Evolutionary conservation across 53 echinoderm and acorn worm species (phyloP).

Genomic region (Astropecten irregularis): DNA sequence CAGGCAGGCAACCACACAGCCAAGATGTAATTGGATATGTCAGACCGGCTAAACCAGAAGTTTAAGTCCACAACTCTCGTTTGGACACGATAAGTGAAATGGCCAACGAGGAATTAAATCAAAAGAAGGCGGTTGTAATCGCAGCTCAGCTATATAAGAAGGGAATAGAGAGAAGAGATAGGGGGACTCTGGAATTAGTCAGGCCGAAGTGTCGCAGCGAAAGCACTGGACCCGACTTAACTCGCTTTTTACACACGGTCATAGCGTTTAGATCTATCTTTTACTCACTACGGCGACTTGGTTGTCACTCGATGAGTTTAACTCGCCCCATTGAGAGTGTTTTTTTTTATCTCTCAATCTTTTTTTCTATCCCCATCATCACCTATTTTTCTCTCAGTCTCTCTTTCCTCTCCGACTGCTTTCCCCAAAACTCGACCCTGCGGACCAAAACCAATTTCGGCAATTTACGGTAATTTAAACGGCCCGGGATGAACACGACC

Average conservation of each 20-base stretch:
- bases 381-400: no score
- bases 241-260: conserved; percentile 32
- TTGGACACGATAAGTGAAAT: conserved; percentile 16
- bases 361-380: no score
- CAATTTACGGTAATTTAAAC: conserved; percentile 57
- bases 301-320: conserved; percentile 11
- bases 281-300: background rate
- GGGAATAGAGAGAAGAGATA: no score
- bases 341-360: conserved; percentile 17
- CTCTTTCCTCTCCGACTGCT: background rate
- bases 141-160: conserved; percentile 17
- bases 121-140: conserved; percentile 19
- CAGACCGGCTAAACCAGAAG: background rate
- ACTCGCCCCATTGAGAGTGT: background rate
- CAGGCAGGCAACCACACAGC: background rate
- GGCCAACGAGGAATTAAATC: conserved; percentile 22
- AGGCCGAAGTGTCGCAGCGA: conserved; percentile 1
- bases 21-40: conserved; percentile 19
- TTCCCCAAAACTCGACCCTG: background rate
- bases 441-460: conserved; percentile 51
- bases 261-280: background rate
- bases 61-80: background rate
- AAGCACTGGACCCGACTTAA: conserved; percentile 31
- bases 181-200: conserved; percentile 12
- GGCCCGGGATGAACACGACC: conserved; percentile 39